Evolutionary conservation across 2,888 invertebrate genomes (phyloP), one percentile per base, ranked within the genome.

Genomic region (Eupeodes latifasciatus): DNA sequence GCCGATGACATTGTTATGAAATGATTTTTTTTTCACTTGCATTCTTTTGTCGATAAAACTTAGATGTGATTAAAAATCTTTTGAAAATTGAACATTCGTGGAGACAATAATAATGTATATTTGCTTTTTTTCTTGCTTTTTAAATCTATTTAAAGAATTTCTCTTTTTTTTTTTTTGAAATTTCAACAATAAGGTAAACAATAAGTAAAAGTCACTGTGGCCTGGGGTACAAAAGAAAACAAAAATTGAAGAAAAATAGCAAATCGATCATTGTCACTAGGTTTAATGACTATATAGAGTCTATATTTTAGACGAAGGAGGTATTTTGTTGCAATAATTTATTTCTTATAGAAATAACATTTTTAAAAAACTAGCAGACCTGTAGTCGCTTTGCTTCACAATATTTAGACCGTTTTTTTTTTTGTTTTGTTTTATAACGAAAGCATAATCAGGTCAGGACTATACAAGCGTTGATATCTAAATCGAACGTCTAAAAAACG

Each of bases 21-120:
- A 74, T 34, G 53, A 55, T 27, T 27, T 27, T 27, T 27, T 27
- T 74, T 62, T 57, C 53, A 16, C 44, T 57, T 71, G 62, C 55
- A 69, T 69, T 75, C 27, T 71, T 51, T 51, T 59, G 80, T 76
- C 62, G 76, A 85, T 80, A 59, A 59, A 47, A 72, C 72, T 59
- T 47, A 72, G 47, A 72, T 72, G 27, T 59, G 59, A 72, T 72
- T n/a, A 72, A 59, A 27, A 72, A 59, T 72, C 27, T 40, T 72
- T 59, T 6, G 40, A 40, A 72, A 59, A 72, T 27, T 27, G 6
- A 72, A 72, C n/a, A 72, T 47, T 72, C 12, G 4, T 27, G 7
- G 0, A 44, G 47, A 59, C 47, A 34, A 59, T 12, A 55, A 2
- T 10, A 10, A 19, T 53, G 6, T 0, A 53, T n/a, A 5, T 27